Evolutionary conservation across 2,888 invertebrate species (phyloP).

Genomic region (Argynnis bischoffii): DNA sequence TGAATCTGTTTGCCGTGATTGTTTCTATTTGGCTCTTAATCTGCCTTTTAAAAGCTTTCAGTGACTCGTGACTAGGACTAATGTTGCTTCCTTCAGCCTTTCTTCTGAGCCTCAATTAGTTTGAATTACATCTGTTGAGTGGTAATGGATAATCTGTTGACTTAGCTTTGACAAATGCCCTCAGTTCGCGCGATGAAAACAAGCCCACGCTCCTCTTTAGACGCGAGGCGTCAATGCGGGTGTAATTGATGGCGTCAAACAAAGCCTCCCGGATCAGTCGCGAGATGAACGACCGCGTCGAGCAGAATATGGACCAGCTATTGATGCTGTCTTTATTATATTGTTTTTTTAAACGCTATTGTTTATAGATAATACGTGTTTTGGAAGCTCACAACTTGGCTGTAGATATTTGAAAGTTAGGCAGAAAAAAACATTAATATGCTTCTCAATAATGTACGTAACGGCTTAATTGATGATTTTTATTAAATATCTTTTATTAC

Average conservation of each 20-base stretch:
- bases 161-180: constrained; percentile 24
- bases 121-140: constrained; percentile 32
- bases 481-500: too few species aligned
- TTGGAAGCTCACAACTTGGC: too few species aligned
- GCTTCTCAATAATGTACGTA: too few species aligned
- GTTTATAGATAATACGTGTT: too few species aligned
- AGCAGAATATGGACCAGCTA: not conserved
- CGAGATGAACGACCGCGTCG: constrained; percentile 13
- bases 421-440: too few species aligned
- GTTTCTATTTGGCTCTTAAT: constrained; percentile 19
- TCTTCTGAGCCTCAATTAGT: constrained; percentile 19
- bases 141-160: constrained; percentile 33
- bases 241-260: constrained; percentile 7
- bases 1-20: constrained; percentile 8
- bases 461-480: too few species aligned
- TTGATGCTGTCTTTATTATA: constrained; percentile 3
- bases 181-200: constrained; percentile 17
- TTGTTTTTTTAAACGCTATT: not conserved
- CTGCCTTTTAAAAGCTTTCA: constrained; percentile 21
- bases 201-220: constrained; percentile 20
- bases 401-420: too few species aligned
- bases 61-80: constrained; percentile 18
- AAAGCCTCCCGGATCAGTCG: constrained; percentile 21
- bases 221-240: not conserved
- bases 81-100: constrained; percentile 2